Evolutionary conservation across 1,140 invertebrate species (phyloP).

Genomic region (Phymastichus coffea): DNA sequence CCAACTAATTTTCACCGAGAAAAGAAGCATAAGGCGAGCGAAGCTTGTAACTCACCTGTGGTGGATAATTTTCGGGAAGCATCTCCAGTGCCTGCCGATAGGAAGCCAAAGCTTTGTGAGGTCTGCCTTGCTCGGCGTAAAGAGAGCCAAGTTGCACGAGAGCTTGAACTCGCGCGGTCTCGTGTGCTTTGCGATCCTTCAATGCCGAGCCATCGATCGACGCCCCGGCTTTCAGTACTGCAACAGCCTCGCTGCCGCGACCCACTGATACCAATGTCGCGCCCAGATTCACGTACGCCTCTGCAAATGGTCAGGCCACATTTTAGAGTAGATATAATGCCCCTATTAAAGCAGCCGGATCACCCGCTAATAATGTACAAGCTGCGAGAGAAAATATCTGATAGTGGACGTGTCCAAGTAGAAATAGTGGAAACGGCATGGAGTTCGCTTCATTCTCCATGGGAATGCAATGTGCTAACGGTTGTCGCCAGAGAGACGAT

Average conservation of each 20-base stretch:
- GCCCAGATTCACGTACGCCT: slow-evolving; percentile 93
- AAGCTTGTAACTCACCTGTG: slow-evolving; percentile 69
- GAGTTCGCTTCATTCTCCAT: too few species aligned
- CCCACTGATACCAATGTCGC: slow-evolving; percentile 82
- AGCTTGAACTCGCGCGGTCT: slow-evolving; percentile 85
- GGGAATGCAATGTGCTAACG: too few species aligned
- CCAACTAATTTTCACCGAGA: too few species aligned
- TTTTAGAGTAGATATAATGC: neutral
- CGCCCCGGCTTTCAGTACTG: slow-evolving; percentile 78
- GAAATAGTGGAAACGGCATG: neutral
- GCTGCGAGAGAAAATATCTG: neutral
- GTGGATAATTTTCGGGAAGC: slow-evolving; percentile 78
- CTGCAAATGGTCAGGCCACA: slow-evolving; percentile 72
- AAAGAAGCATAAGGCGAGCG: too few species aligned
- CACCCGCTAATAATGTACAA: neutral
- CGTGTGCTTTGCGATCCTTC: slow-evolving; percentile 87
- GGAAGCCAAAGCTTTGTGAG: slow-evolving; percentile 82
- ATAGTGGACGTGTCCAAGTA: too few species aligned
- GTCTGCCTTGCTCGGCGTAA: slow-evolving; percentile 81
- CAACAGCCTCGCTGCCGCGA: slow-evolving; percentile 78
- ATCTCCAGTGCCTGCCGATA: slow-evolving; percentile 84
- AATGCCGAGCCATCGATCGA: slow-evolving; percentile 82
- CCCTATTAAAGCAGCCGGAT: neutral
- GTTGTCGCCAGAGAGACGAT: too few species aligned
- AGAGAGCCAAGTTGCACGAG: slow-evolving; percentile 88